phyloP scores from a whole-genome alignment of 2,797 vertebrate genomes.

The Erpetoichthys calabaricus region DNA sequence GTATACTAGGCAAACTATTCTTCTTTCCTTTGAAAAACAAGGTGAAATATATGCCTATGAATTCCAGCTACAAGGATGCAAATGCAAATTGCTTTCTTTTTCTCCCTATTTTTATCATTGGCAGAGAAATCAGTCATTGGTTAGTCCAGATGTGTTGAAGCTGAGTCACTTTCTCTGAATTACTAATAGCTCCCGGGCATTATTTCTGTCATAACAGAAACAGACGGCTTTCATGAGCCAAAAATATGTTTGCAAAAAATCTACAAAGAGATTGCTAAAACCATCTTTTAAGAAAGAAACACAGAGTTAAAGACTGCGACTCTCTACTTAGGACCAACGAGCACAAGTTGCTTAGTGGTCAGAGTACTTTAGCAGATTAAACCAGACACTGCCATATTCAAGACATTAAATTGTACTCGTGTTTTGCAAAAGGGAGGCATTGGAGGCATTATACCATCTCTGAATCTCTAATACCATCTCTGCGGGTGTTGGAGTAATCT shows the following conservation, averaged over 20 bases:
- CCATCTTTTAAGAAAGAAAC: constrained; percentile 2
- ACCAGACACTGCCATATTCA: too few relatives aligned
- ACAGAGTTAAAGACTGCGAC: not conserved
- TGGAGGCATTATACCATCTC: too few relatives aligned
- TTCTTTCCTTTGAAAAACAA: not conserved
- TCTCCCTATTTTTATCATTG: not conserved
- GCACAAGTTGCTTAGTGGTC: not conserved
- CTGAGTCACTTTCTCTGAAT: constrained; percentile 3
- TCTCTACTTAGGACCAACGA: not conserved
- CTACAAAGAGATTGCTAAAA: constrained; percentile 1
- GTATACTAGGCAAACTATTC: not conserved
- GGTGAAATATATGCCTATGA: not conserved
- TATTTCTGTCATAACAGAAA: constrained; percentile 7
- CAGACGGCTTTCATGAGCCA: constrained; percentile 1
- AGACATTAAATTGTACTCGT: too few relatives aligned
- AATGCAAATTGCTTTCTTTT: constrained; percentile 1
- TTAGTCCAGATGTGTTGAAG: constrained; percentile 1
- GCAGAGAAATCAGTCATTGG: constrained; percentile 6
- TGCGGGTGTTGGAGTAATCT: too few relatives aligned
- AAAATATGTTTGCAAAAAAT: constrained; percentile 5
- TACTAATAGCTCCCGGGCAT: constrained; percentile 3
- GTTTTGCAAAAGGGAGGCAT: too few relatives aligned
- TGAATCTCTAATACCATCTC: too few relatives aligned
- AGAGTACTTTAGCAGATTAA: not conserved
- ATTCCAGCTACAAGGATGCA: not conserved